Evolutionary conservation across 2,113 vertebrate species (phyloP), one percentile per base, ranked within the genome.

Genomic region (Condylura cristata): DNA sequence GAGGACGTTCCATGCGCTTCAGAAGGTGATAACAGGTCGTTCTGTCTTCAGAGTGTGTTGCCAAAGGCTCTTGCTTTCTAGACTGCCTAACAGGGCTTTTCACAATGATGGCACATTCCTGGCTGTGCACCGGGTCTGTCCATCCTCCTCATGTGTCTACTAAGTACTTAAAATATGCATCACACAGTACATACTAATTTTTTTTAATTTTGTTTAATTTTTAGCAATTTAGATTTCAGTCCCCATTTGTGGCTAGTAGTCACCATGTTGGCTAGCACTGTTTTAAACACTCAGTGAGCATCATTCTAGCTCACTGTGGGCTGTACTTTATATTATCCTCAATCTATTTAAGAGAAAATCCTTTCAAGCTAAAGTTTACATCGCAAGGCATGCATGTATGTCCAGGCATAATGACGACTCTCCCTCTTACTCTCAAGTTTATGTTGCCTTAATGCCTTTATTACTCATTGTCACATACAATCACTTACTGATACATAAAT

Each of bases 141-240:
- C 58, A 41, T 32, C 8, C 4, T 12, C 32, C 68, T 89, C 66
- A 22, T 16, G 26, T 4, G 6, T 63, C 26, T 51, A 48, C 3
- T 44, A 39, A 72, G 16, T 1, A 24, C 37, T 75, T 74, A 18
- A 4, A 17, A 22, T 79, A 39, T 51, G 41, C 12, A 44, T 53
- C 16, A 2, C 44, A 24, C 93, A 84, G 61, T 28, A 87, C 24
- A n/a, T 39, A 14, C 2, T 68, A 13, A 72, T 51, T 17, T 85
- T 95, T 75, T 68, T 22, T n/a, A n/a, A 85, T 87, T 81, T 68
- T 66, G n/a, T 61, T 58, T 75, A 34, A 28, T 58, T 79, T 86
- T 34, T 71, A 85, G 17, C 34, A 44, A 56, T 76, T n/a, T 70
- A 46, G 72, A 51, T 88, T 68, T 78, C 51, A 75, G 86, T 78